These are phyloP conservation scores for Anas flavirostris DNA, from an alignment of 2,797 vertebrate genomes.

Conservation along the genomic window DNA sequence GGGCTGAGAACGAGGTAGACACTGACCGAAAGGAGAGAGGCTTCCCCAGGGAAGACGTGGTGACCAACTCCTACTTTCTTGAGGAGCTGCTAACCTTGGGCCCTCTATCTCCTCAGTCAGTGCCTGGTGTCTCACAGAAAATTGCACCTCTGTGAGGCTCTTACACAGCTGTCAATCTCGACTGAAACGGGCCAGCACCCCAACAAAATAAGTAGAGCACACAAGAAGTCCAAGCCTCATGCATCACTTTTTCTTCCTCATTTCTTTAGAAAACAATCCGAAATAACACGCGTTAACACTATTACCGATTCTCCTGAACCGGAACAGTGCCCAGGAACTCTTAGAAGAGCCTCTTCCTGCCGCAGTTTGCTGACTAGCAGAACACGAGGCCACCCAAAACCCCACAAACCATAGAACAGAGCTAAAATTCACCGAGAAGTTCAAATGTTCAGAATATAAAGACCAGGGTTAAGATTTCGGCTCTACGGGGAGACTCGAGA, in stretches of 20 bases:
- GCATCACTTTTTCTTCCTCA: background rate
- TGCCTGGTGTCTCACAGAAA: background rate
- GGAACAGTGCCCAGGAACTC: background rate
- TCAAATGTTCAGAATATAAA: background rate
- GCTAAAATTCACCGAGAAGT: background rate
- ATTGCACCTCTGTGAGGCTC: accelerated
- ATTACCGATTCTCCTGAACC: background rate
- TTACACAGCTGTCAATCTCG: background rate
- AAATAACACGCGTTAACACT: background rate
- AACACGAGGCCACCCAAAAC: accelerated
- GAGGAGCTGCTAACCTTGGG: accelerated
- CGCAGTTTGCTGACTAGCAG: background rate
- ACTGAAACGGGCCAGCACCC: background rate
- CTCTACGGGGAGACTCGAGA: accelerated
- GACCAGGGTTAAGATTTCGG: background rate
- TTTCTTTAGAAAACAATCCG: background rate
- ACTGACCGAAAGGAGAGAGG: accelerated
- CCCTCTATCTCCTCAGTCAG: background rate
- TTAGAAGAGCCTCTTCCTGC: background rate
- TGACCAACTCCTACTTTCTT: background rate
- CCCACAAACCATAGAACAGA: background rate
- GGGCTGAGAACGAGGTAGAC: accelerated
- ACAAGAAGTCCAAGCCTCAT: background rate
- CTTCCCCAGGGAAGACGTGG: background rate
- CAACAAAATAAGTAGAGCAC: background rate